Percentiles rank a stretch among this genome's conserved stretches.
These are phyloP conservation scores for Allolobophora icterica DNA, from an alignment of 2,888 invertebrate species.

Conservation along the genomic window DNA sequence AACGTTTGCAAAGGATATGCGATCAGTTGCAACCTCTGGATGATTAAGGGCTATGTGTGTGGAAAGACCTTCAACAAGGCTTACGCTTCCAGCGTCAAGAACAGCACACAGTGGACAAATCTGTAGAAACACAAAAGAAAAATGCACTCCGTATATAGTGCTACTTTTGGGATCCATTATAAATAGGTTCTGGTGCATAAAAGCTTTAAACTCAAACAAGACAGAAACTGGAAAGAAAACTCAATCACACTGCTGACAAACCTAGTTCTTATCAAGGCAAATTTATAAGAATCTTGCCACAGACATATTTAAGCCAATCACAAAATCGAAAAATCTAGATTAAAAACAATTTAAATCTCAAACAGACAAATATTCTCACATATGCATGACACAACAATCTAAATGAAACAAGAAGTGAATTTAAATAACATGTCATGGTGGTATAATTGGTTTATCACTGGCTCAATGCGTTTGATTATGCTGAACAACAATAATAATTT, in stretches of 20 bases:
- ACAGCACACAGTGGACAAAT: constrained; percentile 25
- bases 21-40: background rate
- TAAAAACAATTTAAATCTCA: background rate
- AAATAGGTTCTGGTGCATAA: background rate
- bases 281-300: background rate
- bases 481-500: too few species aligned
- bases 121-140: background rate
- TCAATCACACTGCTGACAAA: background rate
- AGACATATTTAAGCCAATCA: background rate
- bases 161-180: background rate
- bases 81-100: background rate
- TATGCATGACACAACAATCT: background rate
- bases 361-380: background rate
- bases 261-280: background rate
- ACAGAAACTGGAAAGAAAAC: background rate
- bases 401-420: background rate
- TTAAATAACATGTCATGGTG: too few species aligned
- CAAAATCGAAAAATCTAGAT: background rate
- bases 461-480: too few species aligned
- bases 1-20: background rate
- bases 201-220: background rate
- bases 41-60: constrained; percentile 18
- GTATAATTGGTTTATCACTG: too few species aligned
- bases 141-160: background rate
- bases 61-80: constrained; percentile 21